Evolutionary conservation across 1,140 invertebrate species (phyloP).

Genomic region (Elysia chlorotica): DNA sequence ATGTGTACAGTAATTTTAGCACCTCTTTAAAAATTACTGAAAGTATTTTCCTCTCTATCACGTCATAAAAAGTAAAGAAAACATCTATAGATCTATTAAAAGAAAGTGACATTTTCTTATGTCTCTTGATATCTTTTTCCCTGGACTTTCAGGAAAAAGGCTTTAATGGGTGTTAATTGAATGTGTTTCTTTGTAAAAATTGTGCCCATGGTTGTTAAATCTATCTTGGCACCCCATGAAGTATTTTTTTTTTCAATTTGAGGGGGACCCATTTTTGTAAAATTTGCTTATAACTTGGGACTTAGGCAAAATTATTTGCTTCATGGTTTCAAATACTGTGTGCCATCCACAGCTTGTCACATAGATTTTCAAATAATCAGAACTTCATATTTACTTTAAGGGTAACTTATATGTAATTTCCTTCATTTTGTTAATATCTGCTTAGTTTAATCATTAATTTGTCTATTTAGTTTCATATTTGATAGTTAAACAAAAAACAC

Average conservation of each 20-base stretch:
- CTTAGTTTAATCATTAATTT: too few relatives aligned
- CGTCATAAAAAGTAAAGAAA: background rate
- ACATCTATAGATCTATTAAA: background rate
- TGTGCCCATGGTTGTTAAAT: constrained; percentile 19
- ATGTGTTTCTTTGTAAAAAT: constrained; percentile 48
- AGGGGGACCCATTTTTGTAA: constrained; percentile 43
- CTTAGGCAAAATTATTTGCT: too few relatives aligned
- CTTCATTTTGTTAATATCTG: too few relatives aligned
- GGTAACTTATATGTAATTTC: too few relatives aligned
- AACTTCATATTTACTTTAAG: too few relatives aligned
- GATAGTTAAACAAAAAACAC: too few relatives aligned
- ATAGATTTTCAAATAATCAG: too few relatives aligned
- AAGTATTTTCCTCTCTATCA: background rate
- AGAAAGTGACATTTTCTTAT: background rate
- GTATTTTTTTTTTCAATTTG: constrained; percentile 32
- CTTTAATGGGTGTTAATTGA: constrained; percentile 35
- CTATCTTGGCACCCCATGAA: constrained; percentile 27
- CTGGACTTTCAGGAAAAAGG: constrained; percentile 10
- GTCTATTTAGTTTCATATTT: too few relatives aligned
- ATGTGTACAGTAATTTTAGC: background rate
- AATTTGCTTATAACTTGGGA: constrained; percentile 66
- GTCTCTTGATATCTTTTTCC: background rate
- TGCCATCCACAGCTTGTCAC: too few relatives aligned
- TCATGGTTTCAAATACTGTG: too few relatives aligned
- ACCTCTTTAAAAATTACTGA: background rate